Conservation (phyloP, 2,113 vertebrate genomes). For the Psophia crepitans region DNA sequence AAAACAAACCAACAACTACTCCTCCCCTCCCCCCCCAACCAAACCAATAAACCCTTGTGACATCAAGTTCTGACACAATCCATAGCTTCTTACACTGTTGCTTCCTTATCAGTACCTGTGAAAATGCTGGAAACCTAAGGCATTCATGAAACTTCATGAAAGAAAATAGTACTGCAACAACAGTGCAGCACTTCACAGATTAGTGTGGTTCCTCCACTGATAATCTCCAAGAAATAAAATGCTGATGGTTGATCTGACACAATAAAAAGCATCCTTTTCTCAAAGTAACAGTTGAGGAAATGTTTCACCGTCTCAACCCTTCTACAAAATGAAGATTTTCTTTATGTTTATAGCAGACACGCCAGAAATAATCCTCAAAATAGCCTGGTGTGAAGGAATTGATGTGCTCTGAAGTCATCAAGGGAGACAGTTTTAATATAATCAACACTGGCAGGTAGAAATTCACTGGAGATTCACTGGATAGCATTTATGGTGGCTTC, state of each 20-base stretch:
- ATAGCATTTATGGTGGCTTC: too few relatives aligned
- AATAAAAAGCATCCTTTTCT: not conserved
- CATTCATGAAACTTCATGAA: not conserved
- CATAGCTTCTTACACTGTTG: not conserved
- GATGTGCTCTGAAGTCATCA: not conserved
- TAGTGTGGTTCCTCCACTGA: not conserved
- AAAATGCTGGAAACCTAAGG: not conserved
- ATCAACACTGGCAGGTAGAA: not conserved
- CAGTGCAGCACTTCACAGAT: not conserved
- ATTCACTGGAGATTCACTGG: not conserved
- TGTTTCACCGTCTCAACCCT: not conserved
- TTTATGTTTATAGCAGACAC: not conserved
- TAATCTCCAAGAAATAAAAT: not conserved
- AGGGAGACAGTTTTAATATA: not conserved
- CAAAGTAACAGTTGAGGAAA: not conserved
- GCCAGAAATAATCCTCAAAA: not conserved
- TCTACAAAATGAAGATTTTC: not conserved
- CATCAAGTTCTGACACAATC: not conserved
- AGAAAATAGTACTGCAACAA: not conserved
- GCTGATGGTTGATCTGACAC: not conserved
- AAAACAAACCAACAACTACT: not conserved
- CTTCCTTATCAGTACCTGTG: not conserved
- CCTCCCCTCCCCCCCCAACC: not conserved
- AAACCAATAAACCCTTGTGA: not conserved
- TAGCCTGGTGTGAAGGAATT: not conserved